Percentiles rank a stretch among this genome's conserved stretches.
Evolutionary conservation across 2,888 invertebrate genomes (phyloP).

Genomic region (Syrphus vitripennis): DNA sequence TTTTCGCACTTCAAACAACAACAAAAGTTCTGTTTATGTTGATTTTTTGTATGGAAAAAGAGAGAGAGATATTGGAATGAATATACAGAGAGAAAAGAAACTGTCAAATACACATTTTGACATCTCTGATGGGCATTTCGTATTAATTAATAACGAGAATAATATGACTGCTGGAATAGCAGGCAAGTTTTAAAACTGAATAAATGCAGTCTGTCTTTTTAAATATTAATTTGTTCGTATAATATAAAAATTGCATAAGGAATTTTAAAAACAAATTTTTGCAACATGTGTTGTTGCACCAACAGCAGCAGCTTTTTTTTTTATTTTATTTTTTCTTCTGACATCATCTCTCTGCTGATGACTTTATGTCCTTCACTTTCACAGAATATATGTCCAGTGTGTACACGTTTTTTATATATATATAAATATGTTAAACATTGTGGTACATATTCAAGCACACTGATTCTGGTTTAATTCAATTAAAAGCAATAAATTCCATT

Average conservation of each 20-base stretch:
- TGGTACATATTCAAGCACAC: background rate
- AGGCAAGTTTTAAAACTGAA: background rate
- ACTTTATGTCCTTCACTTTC: constrained; percentile 24
- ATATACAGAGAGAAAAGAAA: background rate
- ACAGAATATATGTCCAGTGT: background rate
- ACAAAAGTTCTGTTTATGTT: constrained; percentile 22
- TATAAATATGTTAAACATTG: background rate
- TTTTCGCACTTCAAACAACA: constrained; percentile 28
- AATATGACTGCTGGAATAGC: background rate
- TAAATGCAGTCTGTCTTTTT: background rate
- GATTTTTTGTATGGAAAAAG: background rate
- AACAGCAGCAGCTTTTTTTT: background rate
- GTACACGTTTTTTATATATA: background rate
- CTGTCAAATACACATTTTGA: constrained; percentile 43
- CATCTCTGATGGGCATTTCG: background rate
- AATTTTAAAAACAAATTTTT: background rate
- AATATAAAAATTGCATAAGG: constrained; percentile 11
- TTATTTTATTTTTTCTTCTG: background rate
- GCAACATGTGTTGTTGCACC: constrained; percentile 25
- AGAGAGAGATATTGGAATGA: background rate
- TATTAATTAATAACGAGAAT: constrained; percentile 40
- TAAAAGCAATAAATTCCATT: constrained; percentile 69
- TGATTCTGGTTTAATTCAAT: constrained; percentile 61
- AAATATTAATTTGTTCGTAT: constrained; percentile 31
- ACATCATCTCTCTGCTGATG: constrained; percentile 19